Evolutionary conservation across 2,888 invertebrate species (phyloP), one percentile per base, ranked within the genome.

Genomic region (Drosophila paramelanica): DNA sequence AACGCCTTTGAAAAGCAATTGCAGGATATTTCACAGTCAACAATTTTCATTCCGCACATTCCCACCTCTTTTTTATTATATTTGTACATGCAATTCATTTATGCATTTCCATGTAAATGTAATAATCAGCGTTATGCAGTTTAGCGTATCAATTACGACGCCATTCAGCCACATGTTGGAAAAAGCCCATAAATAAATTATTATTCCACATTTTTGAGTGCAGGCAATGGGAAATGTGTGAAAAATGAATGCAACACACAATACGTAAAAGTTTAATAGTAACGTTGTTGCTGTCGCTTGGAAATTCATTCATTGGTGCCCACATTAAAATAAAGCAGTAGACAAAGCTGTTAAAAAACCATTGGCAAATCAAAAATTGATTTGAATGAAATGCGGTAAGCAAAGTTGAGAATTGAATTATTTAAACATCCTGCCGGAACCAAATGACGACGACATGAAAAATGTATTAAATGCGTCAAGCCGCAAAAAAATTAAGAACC

Each of bases 61-160:
- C 1, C 13, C n/a, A 13, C 10, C 13, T 38, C 8, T 53, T 53
- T 52, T 25, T 41, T 41, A 41, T 42, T 13, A n/a, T 61, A 33
- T 57, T 57, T 49, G 56, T 11, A 41, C 14, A 41, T n/a, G 49
- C 47, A 66, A 55, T 74, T 64, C 77, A 81, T 70, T 68, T 73
- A 73, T 75, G 70, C 71, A 87, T 79, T 75, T 81, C 52, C 68
- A 70, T 78, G 73, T 76, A 76, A 82, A 84, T 80, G 68, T 64
- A 77, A 85, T 88, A 85, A 88, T 88, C 86, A 81, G 57, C 82
- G 70, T 75, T 83, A 88, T 85, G 79, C 79, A 85, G 86, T 83
- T 88, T 86, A 83, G 85, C 81, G 79, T 83, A 85, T 85, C 85
- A 85, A 85, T 85, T 86, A 88, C 83, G 69, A 72, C 79, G 73